Conservation (phyloP, 2,113 vertebrate species). For the Takifugu bimaculatus region DNA sequence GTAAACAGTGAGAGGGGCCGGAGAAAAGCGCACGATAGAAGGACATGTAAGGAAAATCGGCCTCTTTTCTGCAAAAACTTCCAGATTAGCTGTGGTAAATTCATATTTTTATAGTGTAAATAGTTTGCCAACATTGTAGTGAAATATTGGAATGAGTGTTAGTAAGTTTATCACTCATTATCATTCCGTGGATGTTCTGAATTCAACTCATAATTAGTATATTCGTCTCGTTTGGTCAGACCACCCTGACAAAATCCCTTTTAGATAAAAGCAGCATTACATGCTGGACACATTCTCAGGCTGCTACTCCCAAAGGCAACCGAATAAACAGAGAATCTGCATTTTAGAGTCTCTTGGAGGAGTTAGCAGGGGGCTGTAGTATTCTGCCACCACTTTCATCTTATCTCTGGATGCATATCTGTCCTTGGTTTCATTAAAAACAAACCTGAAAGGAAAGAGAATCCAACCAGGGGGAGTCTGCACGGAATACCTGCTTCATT, state of each 20-base stretch:
- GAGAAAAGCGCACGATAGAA: not conserved
- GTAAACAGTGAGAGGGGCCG: not conserved
- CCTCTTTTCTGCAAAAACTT: too few relatives aligned
- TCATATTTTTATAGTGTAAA: not conserved
- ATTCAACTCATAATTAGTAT: not conserved
- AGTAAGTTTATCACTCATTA: too few relatives aligned
- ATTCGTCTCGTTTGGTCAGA: constrained; percentile 7
- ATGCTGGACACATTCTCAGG: too few relatives aligned
- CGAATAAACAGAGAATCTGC: constrained; percentile 1
- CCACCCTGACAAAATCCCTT: constrained; percentile 7
- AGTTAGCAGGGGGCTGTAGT: constrained; percentile 16
- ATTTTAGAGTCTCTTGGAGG: constrained; percentile 27
- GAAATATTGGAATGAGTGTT: too few relatives aligned
- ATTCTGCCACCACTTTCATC: constrained; percentile 24
- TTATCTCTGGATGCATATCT: constrained; percentile 14
- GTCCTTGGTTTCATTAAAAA: constrained; percentile 10
- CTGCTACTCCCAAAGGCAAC: not conserved
- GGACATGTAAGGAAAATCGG: too few relatives aligned
- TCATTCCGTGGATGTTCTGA: not conserved
- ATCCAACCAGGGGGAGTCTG: constrained; percentile 3
- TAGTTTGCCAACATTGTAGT: too few relatives aligned
- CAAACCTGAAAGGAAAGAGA: not conserved
- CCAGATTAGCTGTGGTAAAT: too few relatives aligned
- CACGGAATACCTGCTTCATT: constrained; percentile 18
- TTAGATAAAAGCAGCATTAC: not conserved